Base-by-base conservation (phyloP, 2,797 vertebrate species). In the Micromesistius poutassou region DNA sequence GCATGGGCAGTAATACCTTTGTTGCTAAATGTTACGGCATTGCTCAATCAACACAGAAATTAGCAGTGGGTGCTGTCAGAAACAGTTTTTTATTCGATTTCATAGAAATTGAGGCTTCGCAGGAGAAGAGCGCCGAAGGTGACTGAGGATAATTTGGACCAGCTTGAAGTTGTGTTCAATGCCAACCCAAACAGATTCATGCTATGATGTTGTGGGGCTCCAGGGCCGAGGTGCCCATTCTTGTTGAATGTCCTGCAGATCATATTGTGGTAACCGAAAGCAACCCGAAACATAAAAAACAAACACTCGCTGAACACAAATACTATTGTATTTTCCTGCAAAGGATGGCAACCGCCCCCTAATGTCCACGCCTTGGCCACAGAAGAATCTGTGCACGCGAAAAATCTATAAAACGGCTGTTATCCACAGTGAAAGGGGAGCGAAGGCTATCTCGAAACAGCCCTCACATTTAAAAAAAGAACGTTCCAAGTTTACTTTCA, bases 161-260 rank as follows among this genome's bases (percentile, higher is more conserved):
- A 80, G 80, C 68, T 66, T 71, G 36, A 30, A 42, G 62, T 40
- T 75, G 13, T 77, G 22, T 76, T n/a, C 82, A 74, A 79, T 79
- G 82, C 74, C 75, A 68, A 70, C 79, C 80, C 81, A 86, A 79
- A 78, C 78, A 75, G 55, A 80, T 71, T 6, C 40, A 72, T 72
- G 74, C 35, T 77, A 74, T 76, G 25, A 76, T 76, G 25, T 22
- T 16, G 76, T 33, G 76, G 75, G 73, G 76, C 72, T 19, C 72
- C 81, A 78, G 30, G 50, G 68, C 22, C 75, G 46, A 81, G 62
- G 5, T 22, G 74, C 46, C 74, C 30, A 5, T 36, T 5, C 81
- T 16, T 35, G 77, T 68, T 76, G 73, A 76, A 7, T 40, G 62
- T 66, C 40, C n/a, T 14, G 68, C 70, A 76, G 10, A 55, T 74